Percentiles rank a stretch among this genome's conserved stretches.
Evolutionary conservation across 2,113 vertebrate genomes (phyloP).

Genomic region (Panthera uncia): DNA sequence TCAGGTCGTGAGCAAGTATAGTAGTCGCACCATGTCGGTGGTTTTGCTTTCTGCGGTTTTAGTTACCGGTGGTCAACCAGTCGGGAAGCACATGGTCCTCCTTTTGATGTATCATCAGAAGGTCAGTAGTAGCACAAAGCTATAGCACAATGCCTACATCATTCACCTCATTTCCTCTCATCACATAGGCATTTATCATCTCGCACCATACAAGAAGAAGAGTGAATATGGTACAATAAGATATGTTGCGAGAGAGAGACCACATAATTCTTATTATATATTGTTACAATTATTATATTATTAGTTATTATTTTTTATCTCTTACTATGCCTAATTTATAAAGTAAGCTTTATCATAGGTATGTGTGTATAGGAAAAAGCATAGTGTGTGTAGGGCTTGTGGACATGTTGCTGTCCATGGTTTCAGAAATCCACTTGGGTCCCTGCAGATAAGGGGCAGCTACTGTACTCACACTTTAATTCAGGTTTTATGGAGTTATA

Average conservation of each 20-base stretch:
- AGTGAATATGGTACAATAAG: neutral
- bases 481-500: conserved; percentile 62
- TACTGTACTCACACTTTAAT: conserved; percentile 26
- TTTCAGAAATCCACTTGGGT: neutral
- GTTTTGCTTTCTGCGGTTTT: neutral
- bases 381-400: neutral
- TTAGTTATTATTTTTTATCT: neutral
- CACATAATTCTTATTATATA: neutral
- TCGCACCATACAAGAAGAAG: neutral
- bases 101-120: neutral
- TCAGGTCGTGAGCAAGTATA: conserved; percentile 23
- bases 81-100: neutral
- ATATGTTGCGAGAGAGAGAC: neutral
- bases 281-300: neutral
- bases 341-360: neutral
- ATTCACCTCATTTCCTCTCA: neutral
- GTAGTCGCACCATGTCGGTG: neutral
- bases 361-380: neutral
- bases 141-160: neutral
- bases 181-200: neutral
- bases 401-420: neutral
- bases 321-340: neutral
- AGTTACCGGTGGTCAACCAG: neutral
- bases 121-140: neutral
- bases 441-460: neutral